Evolutionary conservation across 2,888 invertebrate genomes (phyloP), one percentile per base, ranked within the genome.

Genomic region (Chrysolina oricalcia): DNA sequence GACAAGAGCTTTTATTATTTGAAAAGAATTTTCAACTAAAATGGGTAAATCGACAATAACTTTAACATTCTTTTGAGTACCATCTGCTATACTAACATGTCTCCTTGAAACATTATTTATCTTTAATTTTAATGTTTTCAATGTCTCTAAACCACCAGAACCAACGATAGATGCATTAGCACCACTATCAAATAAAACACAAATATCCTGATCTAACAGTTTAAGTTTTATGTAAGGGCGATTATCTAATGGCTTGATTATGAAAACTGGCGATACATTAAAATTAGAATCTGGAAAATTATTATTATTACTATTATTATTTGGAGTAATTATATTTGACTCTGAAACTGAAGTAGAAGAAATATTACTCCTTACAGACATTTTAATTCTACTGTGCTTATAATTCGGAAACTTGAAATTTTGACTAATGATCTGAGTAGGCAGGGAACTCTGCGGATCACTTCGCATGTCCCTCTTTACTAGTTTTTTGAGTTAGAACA

Each of bases 1-100:
- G 2, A 79, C 68, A 43, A 74, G 59, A 46, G 71, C 64, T 17
- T 70, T 64, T 23, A 76, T 41, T 1, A 76, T 19, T 53, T 68
- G 41, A 64, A 66, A 70, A 15, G 13, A 6, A 46, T 63, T 48
- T 3, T 53, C 66, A 17, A 78, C 64, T 4, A 41, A 15, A 17
- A 76, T 59, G n/a, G 76, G 76, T 62, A 72, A 48, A 35, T 70
- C 40, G 15, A 74, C 74, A 35, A 66, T 0, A 43, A 76, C 76
- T 63, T 17, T 15, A 1, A 78, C 72, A 19, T 23, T 23, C 46
- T 74, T 50, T 23, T 65, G 21, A 17, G 72, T 67, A 46, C 70
- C 75, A 74, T 73, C 74, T 11, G 76, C 74, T 6, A 71, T 73
- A 63, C 43, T 21, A 43, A 78, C 19, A 63, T 62, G 11, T 48